These are phyloP conservation scores for Noctua janthe DNA, from an alignment of 2,888 invertebrate species.

Conservation along the genomic window DNA sequence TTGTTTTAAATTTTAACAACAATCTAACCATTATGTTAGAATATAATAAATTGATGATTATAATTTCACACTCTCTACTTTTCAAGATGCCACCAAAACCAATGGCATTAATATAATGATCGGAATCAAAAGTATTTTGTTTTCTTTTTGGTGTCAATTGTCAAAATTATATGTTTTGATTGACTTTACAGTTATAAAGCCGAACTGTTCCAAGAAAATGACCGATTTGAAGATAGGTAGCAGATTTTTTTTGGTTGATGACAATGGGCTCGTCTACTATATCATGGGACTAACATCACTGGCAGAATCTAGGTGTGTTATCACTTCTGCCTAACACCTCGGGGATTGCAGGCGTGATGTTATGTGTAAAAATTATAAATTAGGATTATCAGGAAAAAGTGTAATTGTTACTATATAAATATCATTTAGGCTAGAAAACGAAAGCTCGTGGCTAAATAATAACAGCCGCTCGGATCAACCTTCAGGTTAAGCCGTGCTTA, in stretches of 20 bases:
- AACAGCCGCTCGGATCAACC: too few species aligned
- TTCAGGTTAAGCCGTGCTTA: too few species aligned
- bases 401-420: too few species aligned
- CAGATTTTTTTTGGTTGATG: background rate
- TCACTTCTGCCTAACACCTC: background rate
- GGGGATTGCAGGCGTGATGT: background rate
- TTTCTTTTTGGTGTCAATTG: conserved; percentile 36
- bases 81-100: background rate
- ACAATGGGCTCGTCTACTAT: background rate
- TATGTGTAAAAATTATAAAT: background rate
- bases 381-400: too few species aligned
- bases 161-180: conserved; percentile 16
- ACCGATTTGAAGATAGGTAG: background rate
- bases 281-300: background rate
- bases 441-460: too few species aligned
- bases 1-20: too few species aligned
- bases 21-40: too few species aligned
- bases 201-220: background rate
- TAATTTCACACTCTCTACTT: conserved; percentile 46
- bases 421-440: too few species aligned
- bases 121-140: background rate
- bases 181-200: conserved; percentile 30
- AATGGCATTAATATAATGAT: conserved; percentile 41
- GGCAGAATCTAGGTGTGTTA: background rate
- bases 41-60: conserved; percentile 22